phyloP scores from a whole-genome alignment of 2,888 invertebrate species.

The Lasioglossum figueresi region DNA sequence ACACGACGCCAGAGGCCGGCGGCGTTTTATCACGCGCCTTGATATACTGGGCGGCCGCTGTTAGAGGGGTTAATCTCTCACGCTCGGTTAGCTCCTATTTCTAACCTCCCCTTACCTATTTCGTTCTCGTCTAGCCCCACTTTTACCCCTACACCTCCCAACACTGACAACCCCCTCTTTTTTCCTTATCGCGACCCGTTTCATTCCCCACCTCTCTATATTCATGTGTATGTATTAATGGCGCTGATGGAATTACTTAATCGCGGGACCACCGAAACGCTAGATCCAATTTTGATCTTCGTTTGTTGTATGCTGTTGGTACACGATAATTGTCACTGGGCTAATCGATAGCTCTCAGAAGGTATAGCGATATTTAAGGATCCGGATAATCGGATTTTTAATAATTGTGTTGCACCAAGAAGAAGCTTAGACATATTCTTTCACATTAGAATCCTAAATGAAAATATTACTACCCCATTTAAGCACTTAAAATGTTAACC shows the following conservation, averaged over 20 bases:
- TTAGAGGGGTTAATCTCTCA: slow-evolving; percentile 84
- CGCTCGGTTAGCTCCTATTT: slow-evolving; percentile 84
- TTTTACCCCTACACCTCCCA: slow-evolving; percentile 31
- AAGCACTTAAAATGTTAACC: too few relatives aligned
- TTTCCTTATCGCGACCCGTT: slow-evolving; percentile 66
- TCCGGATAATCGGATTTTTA: too few relatives aligned
- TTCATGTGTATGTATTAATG: slow-evolving; percentile 5
- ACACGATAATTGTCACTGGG: too few relatives aligned
- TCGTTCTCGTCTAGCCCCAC: slow-evolving; percentile 60
- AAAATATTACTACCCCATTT: too few relatives aligned
- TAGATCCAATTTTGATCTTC: neutral
- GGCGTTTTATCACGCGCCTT: slow-evolving; percentile 83
- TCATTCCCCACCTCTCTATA: neutral
- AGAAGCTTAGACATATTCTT: too few relatives aligned
- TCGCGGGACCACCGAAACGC: neutral
- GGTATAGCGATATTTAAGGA: too few relatives aligned
- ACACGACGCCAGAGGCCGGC: slow-evolving; percentile 79
- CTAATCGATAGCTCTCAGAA: too few relatives aligned
- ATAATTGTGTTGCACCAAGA: too few relatives aligned
- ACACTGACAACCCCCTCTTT: neutral
- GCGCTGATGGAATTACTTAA: neutral
- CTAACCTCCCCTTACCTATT: slow-evolving; percentile 78
- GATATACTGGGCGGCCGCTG: slow-evolving; percentile 83
- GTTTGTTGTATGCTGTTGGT: neutral
- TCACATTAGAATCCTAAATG: too few relatives aligned